Conservation (phyloP, 2,113 vertebrate genomes). For the Gadus macrocephalus region DNA sequence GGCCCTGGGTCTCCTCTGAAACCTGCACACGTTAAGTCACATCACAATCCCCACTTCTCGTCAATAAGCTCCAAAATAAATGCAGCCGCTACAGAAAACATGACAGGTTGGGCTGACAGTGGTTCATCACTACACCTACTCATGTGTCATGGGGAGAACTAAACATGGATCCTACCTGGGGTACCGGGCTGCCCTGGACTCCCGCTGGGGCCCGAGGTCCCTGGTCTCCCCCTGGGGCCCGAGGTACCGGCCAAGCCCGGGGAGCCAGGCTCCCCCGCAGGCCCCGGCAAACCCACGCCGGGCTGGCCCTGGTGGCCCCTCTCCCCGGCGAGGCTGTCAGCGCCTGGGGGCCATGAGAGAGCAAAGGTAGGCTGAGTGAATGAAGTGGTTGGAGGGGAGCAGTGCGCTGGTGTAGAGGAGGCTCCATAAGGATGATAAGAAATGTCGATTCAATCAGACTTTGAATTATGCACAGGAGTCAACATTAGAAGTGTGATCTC, state of each 20-base stretch:
- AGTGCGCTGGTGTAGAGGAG: no score
- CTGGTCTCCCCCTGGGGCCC: conserved; percentile 42
- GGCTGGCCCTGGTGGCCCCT: conserved; percentile 52
- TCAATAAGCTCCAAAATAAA: no score
- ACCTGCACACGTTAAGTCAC: conserved; percentile 40
- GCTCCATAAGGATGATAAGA: no score
- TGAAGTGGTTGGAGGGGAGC: no score
- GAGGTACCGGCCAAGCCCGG: conserved; percentile 35
- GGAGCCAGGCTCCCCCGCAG: conserved; percentile 42
- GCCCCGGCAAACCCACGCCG: conserved; percentile 47
- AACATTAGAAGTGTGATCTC: no score
- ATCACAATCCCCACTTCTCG: background rate
- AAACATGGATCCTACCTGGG: conserved; percentile 38
- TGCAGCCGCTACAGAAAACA: no score
- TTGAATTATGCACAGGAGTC: no score
- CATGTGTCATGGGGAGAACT: no score
- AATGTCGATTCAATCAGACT: no score
- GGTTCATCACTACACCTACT: background rate
- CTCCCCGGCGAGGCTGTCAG: conserved; percentile 38
- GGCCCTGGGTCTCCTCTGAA: conserved; percentile 56
- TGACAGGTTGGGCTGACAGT: background rate
- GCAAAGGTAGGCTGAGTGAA: background rate
- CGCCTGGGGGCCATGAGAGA: conserved; percentile 30
- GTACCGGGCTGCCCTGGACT: conserved; percentile 39
- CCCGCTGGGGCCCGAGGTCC: conserved; percentile 44